A percentile compares a stretch with the other conserved stretches of the same genome.
Conservation (phyloP, 2,797 vertebrate species). For the Sandelia bainsii region DNA sequence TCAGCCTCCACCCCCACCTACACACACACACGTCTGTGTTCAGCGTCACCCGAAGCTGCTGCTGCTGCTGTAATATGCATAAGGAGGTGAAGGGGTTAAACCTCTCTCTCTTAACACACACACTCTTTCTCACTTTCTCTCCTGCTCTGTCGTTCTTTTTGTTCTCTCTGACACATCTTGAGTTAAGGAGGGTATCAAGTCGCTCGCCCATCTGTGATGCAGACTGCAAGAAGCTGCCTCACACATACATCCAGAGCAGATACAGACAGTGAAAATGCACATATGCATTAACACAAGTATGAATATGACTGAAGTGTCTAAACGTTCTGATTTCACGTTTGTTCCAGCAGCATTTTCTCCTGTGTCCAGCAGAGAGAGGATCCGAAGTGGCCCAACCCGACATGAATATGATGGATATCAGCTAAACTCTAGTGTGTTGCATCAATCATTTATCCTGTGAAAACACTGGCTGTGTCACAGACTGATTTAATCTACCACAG, state of each 20-base stretch:
- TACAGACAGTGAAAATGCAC: conserved; percentile 4
- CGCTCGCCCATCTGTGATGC: conserved; percentile 66
- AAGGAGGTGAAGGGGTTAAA: conserved; percentile 40
- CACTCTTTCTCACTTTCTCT: conserved; percentile 52
- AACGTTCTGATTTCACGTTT: no score
- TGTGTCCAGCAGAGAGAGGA: no score
- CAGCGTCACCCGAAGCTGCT: conserved; percentile 26
- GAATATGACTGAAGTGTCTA: no score
- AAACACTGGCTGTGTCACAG: no score
- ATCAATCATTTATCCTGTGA: no score
- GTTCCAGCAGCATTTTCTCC: no score
- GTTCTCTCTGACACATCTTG: conserved; percentile 53
- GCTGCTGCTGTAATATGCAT: conserved; percentile 33
- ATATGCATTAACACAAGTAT: background rate
- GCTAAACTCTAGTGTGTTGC: no score
- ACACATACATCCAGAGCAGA: background rate
- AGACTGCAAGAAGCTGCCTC: conserved; percentile 35
- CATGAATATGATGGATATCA: no score
- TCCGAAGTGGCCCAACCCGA: no score
- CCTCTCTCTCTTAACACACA: conserved; percentile 22
- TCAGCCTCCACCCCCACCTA: conserved; percentile 26
- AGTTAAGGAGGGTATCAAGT: conserved; percentile 64
- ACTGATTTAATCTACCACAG: no score
- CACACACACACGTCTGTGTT: conserved; percentile 21
- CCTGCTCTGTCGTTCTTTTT: conserved; percentile 55